phyloP scores from a whole-genome alignment of 2,113 vertebrate genomes.

The Thomomys bottae region DNA sequence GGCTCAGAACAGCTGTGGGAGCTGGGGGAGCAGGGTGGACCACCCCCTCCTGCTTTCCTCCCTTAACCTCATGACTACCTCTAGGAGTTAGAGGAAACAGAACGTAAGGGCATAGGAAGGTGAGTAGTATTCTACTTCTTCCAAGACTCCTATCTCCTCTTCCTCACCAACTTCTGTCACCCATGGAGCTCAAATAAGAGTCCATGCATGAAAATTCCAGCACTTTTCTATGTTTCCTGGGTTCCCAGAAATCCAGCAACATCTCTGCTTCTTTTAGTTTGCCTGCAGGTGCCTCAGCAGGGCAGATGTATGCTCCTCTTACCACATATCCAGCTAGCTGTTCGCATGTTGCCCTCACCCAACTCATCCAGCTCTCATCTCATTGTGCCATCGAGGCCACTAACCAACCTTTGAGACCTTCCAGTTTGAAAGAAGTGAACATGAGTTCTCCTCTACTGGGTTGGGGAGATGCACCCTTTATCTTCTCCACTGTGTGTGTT shows the following conservation, averaged over 20 bases:
- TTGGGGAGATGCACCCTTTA: not conserved
- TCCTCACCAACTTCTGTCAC: not conserved
- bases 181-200: not conserved
- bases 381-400: not conserved
- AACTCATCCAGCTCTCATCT: not conserved
- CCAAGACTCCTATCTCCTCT: not conserved
- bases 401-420: not conserved
- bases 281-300: not conserved
- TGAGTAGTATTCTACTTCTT: not conserved
- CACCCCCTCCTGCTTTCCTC: not conserved
- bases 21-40: fast-evolving
- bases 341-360: not conserved
- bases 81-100: not conserved
- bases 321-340: not conserved
- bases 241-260: not conserved
- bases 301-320: not conserved
- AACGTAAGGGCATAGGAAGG: not conserved
- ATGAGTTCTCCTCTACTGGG: not conserved
- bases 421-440: not conserved
- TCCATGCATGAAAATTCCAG: not conserved
- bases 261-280: not conserved
- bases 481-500: not conserved
- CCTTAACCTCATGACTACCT: not conserved
- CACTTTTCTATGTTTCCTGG: not conserved
- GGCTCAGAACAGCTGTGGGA: not conserved